Evolutionary conservation across 2,888 invertebrate genomes (phyloP).

Genomic region (Zaprionus bogoriensis): DNA sequence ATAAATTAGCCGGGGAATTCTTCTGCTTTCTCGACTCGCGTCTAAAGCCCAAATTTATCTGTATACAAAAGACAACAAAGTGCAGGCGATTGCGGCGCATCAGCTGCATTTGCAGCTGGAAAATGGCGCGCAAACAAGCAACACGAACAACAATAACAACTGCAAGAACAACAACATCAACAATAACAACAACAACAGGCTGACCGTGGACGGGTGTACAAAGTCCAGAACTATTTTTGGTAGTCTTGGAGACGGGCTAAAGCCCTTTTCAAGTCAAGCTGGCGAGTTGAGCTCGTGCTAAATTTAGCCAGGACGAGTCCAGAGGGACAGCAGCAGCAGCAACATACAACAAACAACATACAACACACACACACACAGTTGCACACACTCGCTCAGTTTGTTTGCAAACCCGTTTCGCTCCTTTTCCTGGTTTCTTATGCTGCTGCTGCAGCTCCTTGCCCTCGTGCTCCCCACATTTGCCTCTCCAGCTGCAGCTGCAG

Average conservation of each 20-base stretch:
- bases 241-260: constrained; percentile 22
- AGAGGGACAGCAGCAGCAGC: constrained; percentile 7
- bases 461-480: neutral
- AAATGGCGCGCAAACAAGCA: constrained; percentile 47
- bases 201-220: constrained; percentile 33
- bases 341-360: constrained; percentile 1
- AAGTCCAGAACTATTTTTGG: constrained; percentile 58
- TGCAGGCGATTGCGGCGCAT: neutral
- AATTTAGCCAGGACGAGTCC: constrained; percentile 51
- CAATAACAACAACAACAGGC: neutral
- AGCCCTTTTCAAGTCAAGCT: constrained; percentile 33
- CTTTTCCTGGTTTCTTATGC: constrained; percentile 54
- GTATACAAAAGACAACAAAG: neutral
- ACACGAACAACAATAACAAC: neutral
- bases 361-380: neutral
- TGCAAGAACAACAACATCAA: neutral
- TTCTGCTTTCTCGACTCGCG: constrained; percentile 1
- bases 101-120: constrained; percentile 14
- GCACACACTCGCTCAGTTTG: neutral
- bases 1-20: neutral
- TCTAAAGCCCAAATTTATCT: neutral
- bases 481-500: constrained; percentile 13
- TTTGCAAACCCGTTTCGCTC: constrained; percentile 53
- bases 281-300: constrained; percentile 56
- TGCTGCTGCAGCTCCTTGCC: constrained; percentile 9